Conservation (phyloP, 2,113 vertebrate genomes). For the Rhinoderma darwinii region DNA sequence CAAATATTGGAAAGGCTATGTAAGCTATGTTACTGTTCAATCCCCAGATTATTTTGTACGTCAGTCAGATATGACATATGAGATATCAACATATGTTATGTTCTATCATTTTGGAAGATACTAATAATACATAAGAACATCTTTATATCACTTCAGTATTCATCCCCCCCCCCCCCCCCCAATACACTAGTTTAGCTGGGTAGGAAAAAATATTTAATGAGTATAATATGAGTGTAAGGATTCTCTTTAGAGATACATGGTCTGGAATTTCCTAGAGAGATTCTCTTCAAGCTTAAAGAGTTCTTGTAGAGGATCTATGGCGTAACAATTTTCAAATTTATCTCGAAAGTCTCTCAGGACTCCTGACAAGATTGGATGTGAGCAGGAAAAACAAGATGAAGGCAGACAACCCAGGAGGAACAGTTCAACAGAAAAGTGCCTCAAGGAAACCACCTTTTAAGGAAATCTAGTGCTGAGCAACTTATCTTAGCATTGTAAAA, state of each 20-base stretch:
- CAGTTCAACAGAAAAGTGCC: conserved; percentile 31
- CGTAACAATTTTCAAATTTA: conserved; percentile 27
- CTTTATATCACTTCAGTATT: conserved; percentile 16
- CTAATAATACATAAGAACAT: neutral
- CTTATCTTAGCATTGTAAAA: too few species aligned
- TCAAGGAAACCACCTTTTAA: conserved; percentile 33
- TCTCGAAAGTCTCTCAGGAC: conserved; percentile 23
- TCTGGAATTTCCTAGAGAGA: conserved; percentile 30
- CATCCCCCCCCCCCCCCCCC: neutral
- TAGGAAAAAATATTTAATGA: conserved; percentile 31
- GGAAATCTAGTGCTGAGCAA: too few species aligned
- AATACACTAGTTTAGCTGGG: conserved; percentile 1
- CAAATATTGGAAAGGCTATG: too few species aligned
- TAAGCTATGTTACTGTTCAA: too few species aligned
- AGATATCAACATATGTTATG: neutral
- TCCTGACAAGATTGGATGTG: conserved; percentile 39
- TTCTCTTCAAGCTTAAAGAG: conserved; percentile 30
- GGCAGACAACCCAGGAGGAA: conserved; percentile 43
- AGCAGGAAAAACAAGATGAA: conserved; percentile 37
- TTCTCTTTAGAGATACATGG: neutral
- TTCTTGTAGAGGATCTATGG: conserved; percentile 34
- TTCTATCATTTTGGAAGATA: neutral
- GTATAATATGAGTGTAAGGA: neutral
- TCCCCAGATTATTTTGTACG: too few species aligned
- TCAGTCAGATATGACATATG: too few species aligned